Evolutionary conservation across 2,888 invertebrate genomes (phyloP).

Genomic region (Yponomeuta sedellus): DNA sequence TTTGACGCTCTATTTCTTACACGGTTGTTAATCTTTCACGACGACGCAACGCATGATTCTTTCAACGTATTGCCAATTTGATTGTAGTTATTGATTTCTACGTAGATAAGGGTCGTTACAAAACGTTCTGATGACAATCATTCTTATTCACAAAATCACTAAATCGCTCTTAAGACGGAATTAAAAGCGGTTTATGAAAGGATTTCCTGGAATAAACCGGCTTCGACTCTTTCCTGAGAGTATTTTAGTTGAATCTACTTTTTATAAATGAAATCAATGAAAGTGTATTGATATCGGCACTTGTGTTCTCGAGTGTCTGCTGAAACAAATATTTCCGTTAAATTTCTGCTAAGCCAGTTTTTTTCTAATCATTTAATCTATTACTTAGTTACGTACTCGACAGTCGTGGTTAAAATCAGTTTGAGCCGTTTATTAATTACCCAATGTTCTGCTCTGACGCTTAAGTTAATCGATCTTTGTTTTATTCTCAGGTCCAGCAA

Average conservation of each 20-base stretch:
- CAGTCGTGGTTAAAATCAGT: background rate
- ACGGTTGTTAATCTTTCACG: conserved; percentile 45
- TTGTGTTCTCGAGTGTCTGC: too few species aligned
- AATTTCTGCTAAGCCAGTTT: background rate
- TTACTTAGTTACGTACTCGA: background rate
- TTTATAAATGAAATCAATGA: too few species aligned
- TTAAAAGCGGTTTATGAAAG: too few species aligned
- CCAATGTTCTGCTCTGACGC: conserved; percentile 9
- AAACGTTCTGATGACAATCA: too few species aligned
- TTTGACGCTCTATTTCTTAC: conserved; percentile 63
- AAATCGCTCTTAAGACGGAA: too few species aligned
- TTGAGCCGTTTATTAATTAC: background rate
- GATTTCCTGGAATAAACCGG: too few species aligned
- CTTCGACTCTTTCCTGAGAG: too few species aligned
- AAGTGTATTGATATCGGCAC: too few species aligned
- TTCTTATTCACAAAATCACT: too few species aligned
- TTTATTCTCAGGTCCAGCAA: background rate
- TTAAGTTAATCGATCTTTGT: background rate
- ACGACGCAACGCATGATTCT: conserved; percentile 15
- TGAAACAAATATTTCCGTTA: too few species aligned
- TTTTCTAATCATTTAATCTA: background rate
- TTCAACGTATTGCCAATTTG: conserved; percentile 23
- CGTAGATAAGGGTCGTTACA: background rate
- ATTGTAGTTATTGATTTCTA: background rate
- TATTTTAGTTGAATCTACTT: too few species aligned